Evolutionary conservation across 2,888 invertebrate species (phyloP).

Genomic region (Quadriops clusia): DNA sequence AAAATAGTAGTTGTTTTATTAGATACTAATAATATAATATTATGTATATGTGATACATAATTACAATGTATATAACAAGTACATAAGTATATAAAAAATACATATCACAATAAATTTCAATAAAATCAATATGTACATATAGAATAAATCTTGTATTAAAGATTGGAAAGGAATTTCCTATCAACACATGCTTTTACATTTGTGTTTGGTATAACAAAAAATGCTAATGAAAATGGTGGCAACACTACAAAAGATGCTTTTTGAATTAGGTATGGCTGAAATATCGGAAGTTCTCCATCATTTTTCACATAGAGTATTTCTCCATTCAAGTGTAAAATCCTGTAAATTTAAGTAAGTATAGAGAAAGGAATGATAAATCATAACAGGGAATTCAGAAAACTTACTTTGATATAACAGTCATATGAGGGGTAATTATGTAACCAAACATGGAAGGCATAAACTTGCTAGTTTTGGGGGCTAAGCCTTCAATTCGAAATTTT

Average conservation of each 20-base stretch:
- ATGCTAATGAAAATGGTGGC: conserved; percentile 52
- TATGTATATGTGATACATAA: too few species aligned
- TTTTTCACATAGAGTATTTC: conserved; percentile 39
- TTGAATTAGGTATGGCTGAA: conserved; percentile 39
- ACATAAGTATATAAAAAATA: too few species aligned
- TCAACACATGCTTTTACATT: conserved; percentile 4
- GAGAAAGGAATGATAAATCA: conserved; percentile 5
- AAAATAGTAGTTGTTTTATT: too few species aligned
- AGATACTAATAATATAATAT: too few species aligned
- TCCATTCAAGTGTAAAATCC: conserved; percentile 47
- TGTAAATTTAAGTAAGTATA: conserved; percentile 26
- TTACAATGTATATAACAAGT: too few species aligned
- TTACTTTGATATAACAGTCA: conserved; percentile 15
- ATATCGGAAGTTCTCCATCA: conserved; percentile 41
- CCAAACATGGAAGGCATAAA: conserved; percentile 30
- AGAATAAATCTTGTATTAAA: too few species aligned
- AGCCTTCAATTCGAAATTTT: conserved; percentile 40
- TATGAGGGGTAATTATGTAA: conserved; percentile 40
- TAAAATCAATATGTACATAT: too few species aligned
- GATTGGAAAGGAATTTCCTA: too few species aligned
- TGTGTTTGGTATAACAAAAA: conserved; percentile 25
- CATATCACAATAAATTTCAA: too few species aligned
- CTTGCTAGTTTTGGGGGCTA: conserved; percentile 14
- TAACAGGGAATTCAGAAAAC: conserved; percentile 7
- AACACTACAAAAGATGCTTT: conserved; percentile 41